A percentile compares a stretch with the other conserved stretches of the same genome.
Conservation (phyloP, 2,797 vertebrate genomes). For the Fistularia tabacaria region DNA sequence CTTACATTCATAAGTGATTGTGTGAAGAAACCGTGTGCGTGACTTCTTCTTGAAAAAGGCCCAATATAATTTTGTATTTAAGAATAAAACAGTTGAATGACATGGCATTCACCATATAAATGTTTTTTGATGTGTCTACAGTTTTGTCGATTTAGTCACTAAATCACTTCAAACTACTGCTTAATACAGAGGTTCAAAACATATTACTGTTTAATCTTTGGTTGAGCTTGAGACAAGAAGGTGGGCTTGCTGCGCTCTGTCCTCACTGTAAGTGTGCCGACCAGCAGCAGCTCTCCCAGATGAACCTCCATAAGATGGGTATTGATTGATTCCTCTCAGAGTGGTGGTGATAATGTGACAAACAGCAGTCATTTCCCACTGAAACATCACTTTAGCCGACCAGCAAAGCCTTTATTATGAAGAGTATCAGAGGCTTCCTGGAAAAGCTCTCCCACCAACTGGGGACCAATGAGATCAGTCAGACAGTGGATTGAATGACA, state of each 20-base stretch:
- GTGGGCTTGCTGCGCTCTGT: not conserved
- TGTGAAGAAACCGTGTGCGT: too few relatives aligned
- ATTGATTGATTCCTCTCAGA: constrained; percentile 63
- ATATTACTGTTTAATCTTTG: too few relatives aligned
- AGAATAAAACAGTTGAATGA: too few relatives aligned
- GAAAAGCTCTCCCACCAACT: constrained; percentile 50
- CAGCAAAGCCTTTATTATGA: constrained; percentile 51
- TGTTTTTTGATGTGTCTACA: too few relatives aligned
- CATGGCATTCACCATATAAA: too few relatives aligned
- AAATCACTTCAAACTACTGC: not conserved
- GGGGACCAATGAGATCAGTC: constrained; percentile 37
- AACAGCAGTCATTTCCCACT: constrained; percentile 67
- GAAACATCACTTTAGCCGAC: constrained; percentile 61
- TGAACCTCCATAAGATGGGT: constrained; percentile 56
- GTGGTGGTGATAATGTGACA: constrained; percentile 68
- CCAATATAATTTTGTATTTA: too few relatives aligned
- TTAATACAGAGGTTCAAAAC: not conserved
- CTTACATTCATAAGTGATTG: too few relatives aligned
- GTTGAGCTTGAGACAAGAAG: too few relatives aligned
- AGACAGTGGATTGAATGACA: constrained; percentile 61
- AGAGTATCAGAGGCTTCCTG: constrained; percentile 59
- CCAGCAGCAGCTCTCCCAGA: constrained; percentile 31
- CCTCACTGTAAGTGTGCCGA: constrained; percentile 23
- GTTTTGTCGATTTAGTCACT: too few relatives aligned
- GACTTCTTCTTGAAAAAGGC: too few relatives aligned